A percentile compares a stretch with the other conserved stretches of the same genome.
Evolutionary conservation across 1,140 invertebrate genomes (phyloP).

Genomic region (Euwallacea similis): DNA sequence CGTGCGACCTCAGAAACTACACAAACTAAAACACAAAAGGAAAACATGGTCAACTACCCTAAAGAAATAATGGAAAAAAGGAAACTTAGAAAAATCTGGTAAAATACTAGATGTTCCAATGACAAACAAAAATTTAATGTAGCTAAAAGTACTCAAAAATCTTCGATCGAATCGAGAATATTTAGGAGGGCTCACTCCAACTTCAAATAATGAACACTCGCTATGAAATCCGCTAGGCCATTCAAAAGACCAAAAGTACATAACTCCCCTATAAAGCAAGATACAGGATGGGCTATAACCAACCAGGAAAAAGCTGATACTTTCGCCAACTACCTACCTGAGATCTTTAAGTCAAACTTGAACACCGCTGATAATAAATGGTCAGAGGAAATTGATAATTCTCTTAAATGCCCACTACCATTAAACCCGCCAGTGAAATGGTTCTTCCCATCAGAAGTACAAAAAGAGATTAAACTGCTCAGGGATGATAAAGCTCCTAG

Average conservation of each 20-base stretch:
- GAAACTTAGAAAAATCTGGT: no score
- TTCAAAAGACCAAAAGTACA: conserved; percentile 3
- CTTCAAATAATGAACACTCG: conserved; percentile 2
- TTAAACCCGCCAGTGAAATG: background rate
- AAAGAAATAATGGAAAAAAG: no score
- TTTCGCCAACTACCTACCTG: conserved; percentile 4
- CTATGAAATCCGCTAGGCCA: background rate
- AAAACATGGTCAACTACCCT: no score
- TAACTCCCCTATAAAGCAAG: conserved; percentile 1
- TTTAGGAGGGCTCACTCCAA: background rate
- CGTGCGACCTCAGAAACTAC: no score
- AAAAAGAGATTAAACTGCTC: conserved; percentile 9
- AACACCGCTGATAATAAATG: background rate
- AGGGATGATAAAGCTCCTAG: background rate
- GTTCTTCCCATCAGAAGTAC: no score
- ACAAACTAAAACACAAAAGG: no score
- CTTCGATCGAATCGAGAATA: no score
- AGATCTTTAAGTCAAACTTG: conserved; percentile 1
- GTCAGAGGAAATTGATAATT: conserved; percentile 7
- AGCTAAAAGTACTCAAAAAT: no score
- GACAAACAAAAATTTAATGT: no score
- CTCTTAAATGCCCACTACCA: conserved; percentile 1
- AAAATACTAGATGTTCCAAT: no score
- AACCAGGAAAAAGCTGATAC: conserved; percentile 7
- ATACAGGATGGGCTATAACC: background rate